phyloP scores from a whole-genome alignment of 2,797 vertebrate genomes.

The Poecilia velifera region DNA sequence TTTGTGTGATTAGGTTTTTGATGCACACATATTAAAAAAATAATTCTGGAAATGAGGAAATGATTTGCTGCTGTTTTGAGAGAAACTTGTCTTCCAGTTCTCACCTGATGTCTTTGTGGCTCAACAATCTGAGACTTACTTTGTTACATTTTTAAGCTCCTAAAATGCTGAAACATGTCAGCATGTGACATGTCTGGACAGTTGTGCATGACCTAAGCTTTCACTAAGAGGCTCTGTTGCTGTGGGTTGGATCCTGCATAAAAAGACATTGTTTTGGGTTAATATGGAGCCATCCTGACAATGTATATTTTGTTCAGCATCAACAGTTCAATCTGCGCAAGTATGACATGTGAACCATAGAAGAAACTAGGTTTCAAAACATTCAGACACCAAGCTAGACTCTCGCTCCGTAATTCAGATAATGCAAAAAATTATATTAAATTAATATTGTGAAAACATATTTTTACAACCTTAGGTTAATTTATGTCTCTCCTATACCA shows the following conservation, averaged over 20 bases:
- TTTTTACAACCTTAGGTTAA: not conserved
- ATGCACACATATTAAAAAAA: not conserved
- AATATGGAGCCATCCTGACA: not conserved
- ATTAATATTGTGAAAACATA: not conserved
- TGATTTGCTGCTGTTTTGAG: not conserved
- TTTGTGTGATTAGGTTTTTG: not conserved
- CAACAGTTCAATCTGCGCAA: not conserved
- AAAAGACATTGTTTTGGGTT: not conserved
- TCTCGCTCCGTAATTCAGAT: not conserved
- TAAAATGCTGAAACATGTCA: conserved; percentile 1
- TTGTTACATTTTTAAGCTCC: not conserved
- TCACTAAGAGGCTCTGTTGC: conserved; percentile 3
- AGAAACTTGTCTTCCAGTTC: not conserved
- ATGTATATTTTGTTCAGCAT: conserved; percentile 4
- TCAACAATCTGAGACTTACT: conserved; percentile 4
- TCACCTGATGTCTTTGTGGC: not conserved
- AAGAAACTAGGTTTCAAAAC: not conserved
- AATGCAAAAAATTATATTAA: not conserved
- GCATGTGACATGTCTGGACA: conserved; percentile 6
- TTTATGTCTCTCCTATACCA: not conserved
- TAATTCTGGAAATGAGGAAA: not conserved
- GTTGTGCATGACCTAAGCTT: conserved; percentile 7
- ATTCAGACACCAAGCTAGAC: not conserved
- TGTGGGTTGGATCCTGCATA: not conserved
- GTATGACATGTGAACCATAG: not conserved